Evolutionary conservation across 2,113 vertebrate species (phyloP), one percentile per base, ranked within the genome.

Genomic region (Jacana jacana): DNA sequence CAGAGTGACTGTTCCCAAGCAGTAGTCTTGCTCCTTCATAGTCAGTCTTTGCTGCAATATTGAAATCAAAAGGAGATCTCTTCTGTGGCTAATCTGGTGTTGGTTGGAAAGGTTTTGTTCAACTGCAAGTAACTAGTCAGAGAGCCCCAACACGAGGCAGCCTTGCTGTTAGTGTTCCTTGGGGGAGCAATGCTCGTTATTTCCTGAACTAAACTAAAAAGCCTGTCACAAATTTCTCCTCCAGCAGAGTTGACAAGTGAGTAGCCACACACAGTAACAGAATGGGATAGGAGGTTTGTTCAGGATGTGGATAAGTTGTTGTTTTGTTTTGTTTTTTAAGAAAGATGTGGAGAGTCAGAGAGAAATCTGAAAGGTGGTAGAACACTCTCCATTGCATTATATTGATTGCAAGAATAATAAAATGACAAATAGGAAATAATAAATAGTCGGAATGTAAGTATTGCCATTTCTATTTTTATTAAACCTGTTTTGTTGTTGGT

Each of bases 81-180:
- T 35, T 39, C 3, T 2, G 3, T 61, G 40, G 27, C 6, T 37
- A 16, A 11, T 30, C 8, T 8, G 14, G 0, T 30, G 37, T 31
- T 46, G 46, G 17, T 46, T 46, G 46, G 42, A 42, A 42, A n/a
- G 11, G 9, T 25, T 84, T 68, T 23, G 15, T 60, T 40, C 14
- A 46, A 52, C 8, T 48, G 23, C 18, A 57, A 54, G 4, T 18
- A 64, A 31, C 22, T 40, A 17, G 4, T 35, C 5, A 30, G 30
- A 77, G 87, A 87, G 30, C 8, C 23, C 17, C 48, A 72, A 2
- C 23, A 17, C 4, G 37, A 63, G 31, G 42, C 52, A 80, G 1
- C 11, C 20, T 17, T 6, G 44, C 49, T 40, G 24, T 18, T 10
- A 10, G 39, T 10, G 17, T 12, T 91, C 39, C 16, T 28, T 37